These are phyloP conservation scores for Strix uralensis DNA, from an alignment of 2,113 vertebrate species.

Conservation along the genomic window DNA sequence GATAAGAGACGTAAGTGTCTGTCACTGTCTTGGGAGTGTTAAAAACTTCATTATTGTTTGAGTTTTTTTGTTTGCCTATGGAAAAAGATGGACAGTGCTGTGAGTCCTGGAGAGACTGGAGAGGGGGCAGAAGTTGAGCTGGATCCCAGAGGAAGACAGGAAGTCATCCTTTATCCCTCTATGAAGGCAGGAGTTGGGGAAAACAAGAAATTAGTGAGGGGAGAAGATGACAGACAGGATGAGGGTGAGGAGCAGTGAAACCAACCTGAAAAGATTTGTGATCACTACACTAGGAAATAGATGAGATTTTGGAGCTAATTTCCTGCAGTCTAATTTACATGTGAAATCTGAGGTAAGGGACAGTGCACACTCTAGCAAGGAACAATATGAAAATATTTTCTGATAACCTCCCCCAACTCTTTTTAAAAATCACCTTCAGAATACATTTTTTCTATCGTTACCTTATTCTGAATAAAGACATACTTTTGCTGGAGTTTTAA, in stretches of 20 bases:
- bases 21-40: constrained; percentile 27
- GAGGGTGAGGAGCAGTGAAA: neutral
- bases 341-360: neutral
- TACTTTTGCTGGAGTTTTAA: neutral
- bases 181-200: neutral
- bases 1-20: constrained; percentile 1
- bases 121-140: neutral
- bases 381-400: neutral
- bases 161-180: neutral
- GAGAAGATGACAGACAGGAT: neutral
- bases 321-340: neutral
- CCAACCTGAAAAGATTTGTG: neutral
- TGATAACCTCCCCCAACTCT: neutral
- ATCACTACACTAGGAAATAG: neutral
- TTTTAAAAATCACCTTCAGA: neutral
- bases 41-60: constrained; percentile 19
- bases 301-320: neutral
- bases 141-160: neutral
- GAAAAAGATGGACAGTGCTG: rapidly evolving
- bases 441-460: neutral
- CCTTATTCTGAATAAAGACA: neutral
- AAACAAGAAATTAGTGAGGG: neutral
- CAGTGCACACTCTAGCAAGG: neutral
- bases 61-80: neutral
- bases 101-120: neutral